A percentile compares a stretch with the other conserved stretches of the same genome.
These are phyloP conservation scores for Leucoma salicis DNA, from an alignment of 2,888 invertebrate genomes.

Conservation along the genomic window DNA sequence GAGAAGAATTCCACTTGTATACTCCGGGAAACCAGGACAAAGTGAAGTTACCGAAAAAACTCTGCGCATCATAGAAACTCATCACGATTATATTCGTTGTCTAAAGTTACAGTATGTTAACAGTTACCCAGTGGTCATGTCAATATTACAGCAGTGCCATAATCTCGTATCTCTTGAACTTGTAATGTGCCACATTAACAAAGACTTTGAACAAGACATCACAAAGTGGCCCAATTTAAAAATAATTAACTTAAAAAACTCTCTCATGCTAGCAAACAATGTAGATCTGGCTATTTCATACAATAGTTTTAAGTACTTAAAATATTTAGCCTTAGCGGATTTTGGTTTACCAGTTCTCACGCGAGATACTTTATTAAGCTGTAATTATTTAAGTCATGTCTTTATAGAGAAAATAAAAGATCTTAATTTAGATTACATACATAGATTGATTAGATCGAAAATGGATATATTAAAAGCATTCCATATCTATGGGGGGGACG, in stretches of 20 bases:
- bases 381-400: constrained; percentile 60
- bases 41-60: constrained; percentile 56
- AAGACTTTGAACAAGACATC: constrained; percentile 58
- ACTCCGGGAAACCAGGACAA: constrained; percentile 63
- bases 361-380: constrained; percentile 56
- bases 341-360: constrained; percentile 63
- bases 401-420: constrained; percentile 68
- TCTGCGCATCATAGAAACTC: constrained; percentile 52
- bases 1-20: constrained; percentile 54
- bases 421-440: constrained; percentile 54
- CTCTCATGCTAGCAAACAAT: constrained; percentile 47
- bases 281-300: constrained; percentile 54
- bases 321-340: constrained; percentile 60
- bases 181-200: constrained; percentile 66
- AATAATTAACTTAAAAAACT: constrained; percentile 67
- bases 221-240: constrained; percentile 57
- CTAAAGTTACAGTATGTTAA: constrained; percentile 68
- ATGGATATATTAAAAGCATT: constrained; percentile 52
- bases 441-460: constrained; percentile 54
- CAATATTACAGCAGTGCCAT: constrained; percentile 54
- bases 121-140: constrained; percentile 53
- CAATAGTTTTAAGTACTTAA: constrained; percentile 56
- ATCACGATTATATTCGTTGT: constrained; percentile 52
- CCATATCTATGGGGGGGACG: constrained; percentile 64
- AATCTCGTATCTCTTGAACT: constrained; percentile 64